phyloP scores from a whole-genome alignment of 2,888 invertebrate genomes.

The Chromoteleia sp. region DNA sequence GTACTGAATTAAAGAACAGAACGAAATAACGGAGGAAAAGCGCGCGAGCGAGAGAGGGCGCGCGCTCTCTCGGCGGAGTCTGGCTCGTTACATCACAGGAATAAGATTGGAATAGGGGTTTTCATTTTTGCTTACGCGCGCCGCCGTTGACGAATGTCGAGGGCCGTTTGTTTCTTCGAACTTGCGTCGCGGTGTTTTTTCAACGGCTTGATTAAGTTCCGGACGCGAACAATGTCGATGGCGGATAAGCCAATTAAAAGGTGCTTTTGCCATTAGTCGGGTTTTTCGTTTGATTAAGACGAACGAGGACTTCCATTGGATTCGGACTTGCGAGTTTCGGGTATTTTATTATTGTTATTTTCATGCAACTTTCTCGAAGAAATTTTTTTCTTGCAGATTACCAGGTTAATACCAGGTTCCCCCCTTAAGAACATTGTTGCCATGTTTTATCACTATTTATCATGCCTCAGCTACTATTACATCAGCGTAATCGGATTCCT shows the following conservation, averaged over 20 bases:
- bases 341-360: not conserved
- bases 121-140: slow-evolving; percentile 42
- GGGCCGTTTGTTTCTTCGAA: slow-evolving; percentile 59
- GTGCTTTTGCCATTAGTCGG: slow-evolving; percentile 17
- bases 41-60: slow-evolving; percentile 24
- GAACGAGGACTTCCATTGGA: too few species aligned
- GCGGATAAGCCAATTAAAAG: slow-evolving; percentile 51
- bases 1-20: slow-evolving; percentile 66
- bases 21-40: slow-evolving; percentile 25
- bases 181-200: slow-evolving; percentile 36
- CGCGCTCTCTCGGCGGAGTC: slow-evolving; percentile 18
- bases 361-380: not conserved
- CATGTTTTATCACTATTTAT: too few species aligned
- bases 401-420: too few species aligned
- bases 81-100: slow-evolving; percentile 56
- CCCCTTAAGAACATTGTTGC: too few species aligned
- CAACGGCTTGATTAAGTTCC: slow-evolving; percentile 53
- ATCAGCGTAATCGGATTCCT: too few species aligned
- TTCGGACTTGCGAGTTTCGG: too few species aligned
- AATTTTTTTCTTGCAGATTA: not conserved
- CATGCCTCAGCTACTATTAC: too few species aligned
- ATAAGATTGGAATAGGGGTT: slow-evolving; percentile 56
- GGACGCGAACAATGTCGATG: slow-evolving; percentile 40
- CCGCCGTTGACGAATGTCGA: slow-evolving; percentile 52
- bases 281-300: slow-evolving; percentile 41